Evolutionary conservation across 1,140 invertebrate species (phyloP), one percentile per base, ranked within the genome.

Genomic region (Pomacea maculata): DNA sequence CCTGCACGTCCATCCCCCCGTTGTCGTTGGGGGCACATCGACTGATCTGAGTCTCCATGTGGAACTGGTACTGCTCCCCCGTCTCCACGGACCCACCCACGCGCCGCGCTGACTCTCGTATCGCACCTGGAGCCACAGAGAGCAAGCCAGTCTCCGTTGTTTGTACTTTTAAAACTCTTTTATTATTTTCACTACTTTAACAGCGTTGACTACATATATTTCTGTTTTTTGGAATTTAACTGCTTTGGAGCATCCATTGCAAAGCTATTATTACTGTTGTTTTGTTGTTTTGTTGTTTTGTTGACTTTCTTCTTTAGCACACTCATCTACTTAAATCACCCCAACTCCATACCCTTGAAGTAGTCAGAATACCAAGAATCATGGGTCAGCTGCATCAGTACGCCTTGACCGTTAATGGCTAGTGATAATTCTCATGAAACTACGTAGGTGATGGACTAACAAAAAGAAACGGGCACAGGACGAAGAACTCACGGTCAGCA

Each of bases 51-150:
- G 91, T 89, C 82, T 93, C 92, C 91, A 92, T 88, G 61, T 90
- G 86, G 78, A 92, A 92, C 83, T 93, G 92, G 81, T 89, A 90
- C 83, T 93, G 92, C 19, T 86, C 83, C 15, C 90, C 89, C 57
- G 89, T 87, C 29, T 86, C 68, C 68, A 92, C 87, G 75, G 89
- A 87, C 7, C 92, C 92, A 65, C 85, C 85, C 0, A 93, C 84
- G 45, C 84, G 80, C 25, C 82, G 82, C 10, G 86, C 71, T 63
- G 86, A 85, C 21, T 83, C 82, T 0, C 68, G 45, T 54, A 88
- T 85, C n/a, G 84, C 87, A 71, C 63, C 87, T 88, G 80, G 1
- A 25, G 34, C 34, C 2, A 45, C 34, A 45, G 34, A 45, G 34
- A 45, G 34, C 34, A 45, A 45, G 6, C 34, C 34, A 45, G 34